Conservation (phyloP, 1,140 invertebrate genomes). For the Lordiphosa collinella region DNA sequence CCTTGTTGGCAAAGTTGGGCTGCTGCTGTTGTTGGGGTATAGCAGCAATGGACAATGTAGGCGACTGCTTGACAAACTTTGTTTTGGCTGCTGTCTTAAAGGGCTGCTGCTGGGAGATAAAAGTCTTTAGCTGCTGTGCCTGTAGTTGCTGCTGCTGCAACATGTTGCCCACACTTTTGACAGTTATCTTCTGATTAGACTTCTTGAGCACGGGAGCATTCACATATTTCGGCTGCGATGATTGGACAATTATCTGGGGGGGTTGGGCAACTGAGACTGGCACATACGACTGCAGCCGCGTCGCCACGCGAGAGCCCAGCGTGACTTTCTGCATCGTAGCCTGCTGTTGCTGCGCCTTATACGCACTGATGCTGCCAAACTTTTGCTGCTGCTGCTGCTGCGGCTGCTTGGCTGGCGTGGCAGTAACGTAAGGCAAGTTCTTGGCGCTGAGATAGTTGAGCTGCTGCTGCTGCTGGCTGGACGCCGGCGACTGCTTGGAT, state of each 20-base stretch:
- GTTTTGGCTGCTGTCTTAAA: slow-evolving; percentile 42
- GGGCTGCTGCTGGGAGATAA: slow-evolving; percentile 43
- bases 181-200: slow-evolving; percentile 59
- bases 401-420: slow-evolving; percentile 41
- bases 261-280: slow-evolving; percentile 33
- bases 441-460: slow-evolving; percentile 65
- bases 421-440: slow-evolving; percentile 59
- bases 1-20: slow-evolving; percentile 40
- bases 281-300: slow-evolving; percentile 58
- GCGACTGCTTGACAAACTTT: slow-evolving; percentile 67
- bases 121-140: slow-evolving; percentile 59
- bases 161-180: slow-evolving; percentile 55
- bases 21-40: slow-evolving; percentile 54
- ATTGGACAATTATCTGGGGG: slow-evolving; percentile 63
- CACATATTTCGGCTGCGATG: slow-evolving; percentile 62
- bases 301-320: slow-evolving; percentile 46
- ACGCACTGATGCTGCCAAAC: slow-evolving; percentile 45
- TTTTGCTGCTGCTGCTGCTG: slow-evolving; percentile 63
- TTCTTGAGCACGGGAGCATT: slow-evolving; percentile 54
- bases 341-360: slow-evolving; percentile 37
- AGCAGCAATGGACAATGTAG: slow-evolving; percentile 56
- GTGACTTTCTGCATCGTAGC: slow-evolving; percentile 63
- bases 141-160: slow-evolving; percentile 50
- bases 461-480: slow-evolving; percentile 45
- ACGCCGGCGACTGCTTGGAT: slow-evolving; percentile 58